Base-by-base conservation (phyloP, 1,140 invertebrate genomes). In the Drosophila bocki region DNA sequence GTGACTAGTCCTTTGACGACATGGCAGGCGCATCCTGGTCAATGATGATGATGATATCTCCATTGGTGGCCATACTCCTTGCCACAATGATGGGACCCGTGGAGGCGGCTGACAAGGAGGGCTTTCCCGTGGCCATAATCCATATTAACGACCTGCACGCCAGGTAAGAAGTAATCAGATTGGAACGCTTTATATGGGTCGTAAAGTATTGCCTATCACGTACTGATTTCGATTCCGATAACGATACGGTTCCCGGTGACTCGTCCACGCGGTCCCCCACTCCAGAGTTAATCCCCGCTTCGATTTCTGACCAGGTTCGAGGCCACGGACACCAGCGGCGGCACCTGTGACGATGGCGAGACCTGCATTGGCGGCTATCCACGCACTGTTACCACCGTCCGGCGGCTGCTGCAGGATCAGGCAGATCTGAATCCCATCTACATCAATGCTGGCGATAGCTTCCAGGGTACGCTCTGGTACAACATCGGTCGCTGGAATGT, bases 381-480 rank as follows among this genome's bases (percentile, higher is more conserved):
- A 0, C 94, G 97, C 4, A 93, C 96, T 0, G 95, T 94, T 56
- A 94, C 95, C 2, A 94, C 93, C 2, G 93, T 96, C 13, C 93
- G 93, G 19, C 85, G 94, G 39, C 91, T 95, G 19, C 88, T 95
- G 35, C 75, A 93, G 60, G 92, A 95, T 78, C 88, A 94, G 69
- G 88, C 94, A 75, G 93, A 96, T 88, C 93, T 92, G 0, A 95
- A 96, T 80, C 94, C 95, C 0, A 92, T 98, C 54, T 94, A 97
- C 39, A 93, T 98, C 7, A 97, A 97, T 91, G 97, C 95, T 0
- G 97, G 97, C 1, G 97, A 98, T 92, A 96, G 96, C 87, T 98
- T 96, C 87, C 97, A 97, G 91, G 97, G 97, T 1, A 97, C 97
- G 1, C 93, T 97, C 1, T 98, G 96, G 96, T 98, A 97, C 92